Evolutionary conservation across 2,797 vertebrate species (phyloP).

Genomic region (Takifugu ocellatus): DNA sequence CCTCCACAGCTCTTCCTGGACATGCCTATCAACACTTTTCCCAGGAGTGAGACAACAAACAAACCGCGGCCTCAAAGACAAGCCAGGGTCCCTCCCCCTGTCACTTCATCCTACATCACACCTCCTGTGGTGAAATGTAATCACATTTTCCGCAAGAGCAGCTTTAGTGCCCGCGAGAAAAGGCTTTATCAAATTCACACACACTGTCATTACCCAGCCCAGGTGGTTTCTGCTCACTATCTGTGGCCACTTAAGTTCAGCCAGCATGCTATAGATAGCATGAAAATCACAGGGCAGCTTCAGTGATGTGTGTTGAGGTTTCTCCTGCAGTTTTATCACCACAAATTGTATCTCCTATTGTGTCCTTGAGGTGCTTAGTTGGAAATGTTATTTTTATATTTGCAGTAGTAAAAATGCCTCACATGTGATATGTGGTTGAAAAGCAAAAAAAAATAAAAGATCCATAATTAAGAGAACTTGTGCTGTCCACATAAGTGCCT

Average conservation of each 20-base stretch:
- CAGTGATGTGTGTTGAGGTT: conserved; percentile 15
- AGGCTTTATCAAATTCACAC: conserved; percentile 71
- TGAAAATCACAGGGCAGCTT: conserved; percentile 27
- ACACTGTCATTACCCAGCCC: conserved; percentile 64
- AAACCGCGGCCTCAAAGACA: conserved; percentile 32
- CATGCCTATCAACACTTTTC: conserved; percentile 13
- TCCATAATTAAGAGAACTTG: too few species aligned
- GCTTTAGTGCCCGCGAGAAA: conserved; percentile 61
- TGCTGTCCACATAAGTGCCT: too few species aligned
- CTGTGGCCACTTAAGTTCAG: conserved; percentile 59
- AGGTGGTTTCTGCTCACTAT: conserved; percentile 51
- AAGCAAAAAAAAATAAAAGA: too few species aligned
- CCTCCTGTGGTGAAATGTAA: conserved; percentile 61
- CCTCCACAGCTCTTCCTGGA: conserved; percentile 1
- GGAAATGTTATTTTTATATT: too few species aligned
- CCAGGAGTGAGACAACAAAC: conserved; percentile 15
- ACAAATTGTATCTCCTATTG: background rate
- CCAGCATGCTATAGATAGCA: conserved; percentile 44
- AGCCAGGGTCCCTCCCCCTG: conserved; percentile 20
- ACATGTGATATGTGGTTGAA: too few species aligned
- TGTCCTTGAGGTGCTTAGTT: conserved; percentile 4
- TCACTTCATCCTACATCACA: conserved; percentile 30
- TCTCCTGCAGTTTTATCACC: conserved; percentile 10
- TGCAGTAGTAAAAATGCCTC: too few species aligned
- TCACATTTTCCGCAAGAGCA: conserved; percentile 72